These are phyloP conservation scores for Rhadina sibilatrix DNA, from an alignment of 2,113 vertebrate species.

Conservation along the genomic window DNA sequence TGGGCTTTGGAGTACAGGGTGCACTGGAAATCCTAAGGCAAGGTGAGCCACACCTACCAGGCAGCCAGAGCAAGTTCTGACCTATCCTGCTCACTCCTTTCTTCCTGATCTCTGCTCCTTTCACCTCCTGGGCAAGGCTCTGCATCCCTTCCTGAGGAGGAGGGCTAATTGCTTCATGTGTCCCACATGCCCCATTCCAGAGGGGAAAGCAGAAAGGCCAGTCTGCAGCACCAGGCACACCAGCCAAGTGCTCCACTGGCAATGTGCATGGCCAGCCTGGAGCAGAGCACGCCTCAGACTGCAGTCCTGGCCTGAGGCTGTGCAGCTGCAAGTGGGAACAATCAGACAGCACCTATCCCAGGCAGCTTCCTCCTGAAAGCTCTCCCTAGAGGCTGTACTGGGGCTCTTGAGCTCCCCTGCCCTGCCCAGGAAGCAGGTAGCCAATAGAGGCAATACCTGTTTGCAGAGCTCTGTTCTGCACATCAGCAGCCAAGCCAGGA, in stretches of 20 bases:
- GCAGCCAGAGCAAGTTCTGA: neutral
- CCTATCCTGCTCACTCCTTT: neutral
- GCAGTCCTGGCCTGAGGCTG: neutral
- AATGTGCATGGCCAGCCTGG: neutral
- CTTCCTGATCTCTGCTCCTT: neutral
- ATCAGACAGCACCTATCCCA: neutral
- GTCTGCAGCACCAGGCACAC: neutral
- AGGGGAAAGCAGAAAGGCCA: neutral
- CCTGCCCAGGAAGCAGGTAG: neutral
- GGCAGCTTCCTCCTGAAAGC: neutral
- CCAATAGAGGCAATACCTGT: neutral
- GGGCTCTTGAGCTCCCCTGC: neutral
- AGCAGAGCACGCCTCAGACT: neutral
- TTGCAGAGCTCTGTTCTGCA: neutral
- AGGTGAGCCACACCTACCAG: neutral
- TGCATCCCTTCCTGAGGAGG: neutral
- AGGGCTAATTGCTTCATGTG: neutral
- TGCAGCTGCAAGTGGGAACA: neutral
- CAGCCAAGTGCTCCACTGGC: neutral
- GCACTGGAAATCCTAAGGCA: neutral
- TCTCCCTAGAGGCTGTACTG: neutral
- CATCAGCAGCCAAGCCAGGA: neutral
- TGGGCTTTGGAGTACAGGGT: neutral
- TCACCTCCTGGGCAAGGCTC: neutral
- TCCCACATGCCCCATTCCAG: fast-evolving